Percentiles rank a stretch among this genome's conserved stretches.
phyloP scores from a whole-genome alignment of 2,888 invertebrate species.

The Molanna angustata region DNA sequence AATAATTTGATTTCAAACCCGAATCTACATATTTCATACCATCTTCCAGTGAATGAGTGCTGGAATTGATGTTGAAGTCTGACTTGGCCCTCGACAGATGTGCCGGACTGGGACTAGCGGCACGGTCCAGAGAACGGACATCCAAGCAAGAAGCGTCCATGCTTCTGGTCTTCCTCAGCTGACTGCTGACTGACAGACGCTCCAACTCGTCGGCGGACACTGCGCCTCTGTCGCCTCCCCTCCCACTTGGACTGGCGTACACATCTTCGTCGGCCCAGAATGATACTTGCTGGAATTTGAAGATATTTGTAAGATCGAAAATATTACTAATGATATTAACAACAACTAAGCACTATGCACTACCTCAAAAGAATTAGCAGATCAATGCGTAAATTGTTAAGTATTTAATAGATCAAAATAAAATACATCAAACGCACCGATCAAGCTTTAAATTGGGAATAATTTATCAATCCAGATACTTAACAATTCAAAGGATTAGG shows the following conservation, averaged over 20 bases:
- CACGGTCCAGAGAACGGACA: conserved; percentile 68
- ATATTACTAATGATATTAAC: no score
- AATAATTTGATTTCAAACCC: no score
- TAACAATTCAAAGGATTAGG: no score
- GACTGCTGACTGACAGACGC: conserved; percentile 67
- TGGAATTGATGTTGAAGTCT: conserved; percentile 79
- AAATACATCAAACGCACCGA: no score
- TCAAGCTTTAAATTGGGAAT: no score
- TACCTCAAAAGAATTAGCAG: no score
- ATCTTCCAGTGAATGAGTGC: conserved; percentile 65
- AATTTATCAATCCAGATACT: no score
- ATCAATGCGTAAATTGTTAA: no score
- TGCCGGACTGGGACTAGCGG: conserved; percentile 63
- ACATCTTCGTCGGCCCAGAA: conserved; percentile 78
- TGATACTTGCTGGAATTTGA: conserved; percentile 66
- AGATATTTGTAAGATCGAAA: no score
- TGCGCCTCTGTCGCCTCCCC: conserved; percentile 36
- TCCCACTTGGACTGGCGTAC: conserved; percentile 59
- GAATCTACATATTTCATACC: conserved; percentile 49
- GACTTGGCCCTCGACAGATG: conserved; percentile 81
- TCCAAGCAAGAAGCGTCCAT: conserved; percentile 87
- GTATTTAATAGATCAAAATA: no score
- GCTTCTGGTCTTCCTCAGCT: conserved; percentile 81
- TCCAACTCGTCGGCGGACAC: conserved; percentile 63
- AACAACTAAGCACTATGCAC: no score